Evolutionary conservation across 2,797 vertebrate species (phyloP).

Genomic region (Alcedo quadribrachys): DNA sequence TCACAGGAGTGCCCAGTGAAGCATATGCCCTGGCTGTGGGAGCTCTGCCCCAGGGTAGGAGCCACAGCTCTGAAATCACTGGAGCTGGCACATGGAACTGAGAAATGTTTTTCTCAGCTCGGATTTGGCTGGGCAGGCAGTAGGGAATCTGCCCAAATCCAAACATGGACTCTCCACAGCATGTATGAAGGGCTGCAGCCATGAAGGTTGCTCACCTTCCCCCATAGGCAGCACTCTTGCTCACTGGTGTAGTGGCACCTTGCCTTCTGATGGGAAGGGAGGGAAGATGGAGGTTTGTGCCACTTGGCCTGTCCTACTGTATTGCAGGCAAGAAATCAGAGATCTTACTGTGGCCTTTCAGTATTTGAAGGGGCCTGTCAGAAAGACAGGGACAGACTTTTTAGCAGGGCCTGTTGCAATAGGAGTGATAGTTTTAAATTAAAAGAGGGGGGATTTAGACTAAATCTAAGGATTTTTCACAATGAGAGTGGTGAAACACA

Average conservation of each 20-base stretch:
- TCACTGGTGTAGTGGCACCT: not conserved
- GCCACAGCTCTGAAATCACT: not conserved
- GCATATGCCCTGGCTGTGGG: fast-evolving
- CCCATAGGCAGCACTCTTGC: not conserved
- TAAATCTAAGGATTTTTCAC: not conserved
- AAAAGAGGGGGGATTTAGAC: not conserved
- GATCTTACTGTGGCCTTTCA: not conserved
- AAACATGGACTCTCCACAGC: fast-evolving
- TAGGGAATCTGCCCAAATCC: not conserved
- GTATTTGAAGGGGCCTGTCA: not conserved
- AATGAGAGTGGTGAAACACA: not conserved
- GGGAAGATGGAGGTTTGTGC: not conserved
- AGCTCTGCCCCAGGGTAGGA: not conserved
- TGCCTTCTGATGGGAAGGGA: not conserved
- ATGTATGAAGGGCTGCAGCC: fast-evolving
- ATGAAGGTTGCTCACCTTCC: fast-evolving
- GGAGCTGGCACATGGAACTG: not conserved
- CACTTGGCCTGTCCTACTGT: not conserved
- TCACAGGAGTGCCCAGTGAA: not conserved
- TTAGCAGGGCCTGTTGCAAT: not conserved
- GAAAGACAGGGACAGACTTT: not conserved
- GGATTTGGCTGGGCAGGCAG: not conserved
- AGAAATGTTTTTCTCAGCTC: not conserved
- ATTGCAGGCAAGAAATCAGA: not conserved
- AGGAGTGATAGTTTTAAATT: not conserved